Evolutionary conservation across 2,113 vertebrate species (phyloP), one percentile per base, ranked within the genome.

Genomic region (Esox niger): DNA sequence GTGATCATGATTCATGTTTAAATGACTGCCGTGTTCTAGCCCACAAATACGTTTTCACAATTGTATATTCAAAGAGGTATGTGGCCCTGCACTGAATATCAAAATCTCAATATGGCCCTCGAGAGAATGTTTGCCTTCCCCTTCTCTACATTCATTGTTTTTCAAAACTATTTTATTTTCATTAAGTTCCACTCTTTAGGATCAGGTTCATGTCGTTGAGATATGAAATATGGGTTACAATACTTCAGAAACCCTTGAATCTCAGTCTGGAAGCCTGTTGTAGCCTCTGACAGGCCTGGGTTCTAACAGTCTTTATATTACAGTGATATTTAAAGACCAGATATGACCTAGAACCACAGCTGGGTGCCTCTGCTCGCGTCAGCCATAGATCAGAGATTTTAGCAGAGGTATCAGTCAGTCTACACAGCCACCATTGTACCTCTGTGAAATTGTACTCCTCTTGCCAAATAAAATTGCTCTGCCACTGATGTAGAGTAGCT

Each of bases 371-470:
- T 69, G 77, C 63, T 27, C 35, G 15, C 15, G 62, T 47, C 15
- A 8, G 13, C 32, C 67, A 65, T 61, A 60, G 64, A 75, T 76
- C 67, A 72, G 26, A 55, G 21, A 29, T 54, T 70, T 71, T 47
- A 25, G 56, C 71, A 72, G 57, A 82, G 79, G 72, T 70, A 72
- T 82, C 75, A 66, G 38, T 20, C 70, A 57, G 55, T 73, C 46
- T 13, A 90, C 82, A 87, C 80, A 87, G 79, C 54, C 31, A 46
- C 87, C 49, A 87, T 87, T 88, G 88, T 89, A 82, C 52, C 33
- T 0, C 31, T 60, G 76, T 81, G 86, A 86, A 88, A 87, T 78
- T 68, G 20, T 76, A 86, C 72, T 72, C 78, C 66, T 63, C 23
- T 58, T 27, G 56, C 70, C 62, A 68, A 74, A 25, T 32, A 59